Conservation (phyloP, 2,888 invertebrate genomes). For the Geotrupes spiniger region DNA sequence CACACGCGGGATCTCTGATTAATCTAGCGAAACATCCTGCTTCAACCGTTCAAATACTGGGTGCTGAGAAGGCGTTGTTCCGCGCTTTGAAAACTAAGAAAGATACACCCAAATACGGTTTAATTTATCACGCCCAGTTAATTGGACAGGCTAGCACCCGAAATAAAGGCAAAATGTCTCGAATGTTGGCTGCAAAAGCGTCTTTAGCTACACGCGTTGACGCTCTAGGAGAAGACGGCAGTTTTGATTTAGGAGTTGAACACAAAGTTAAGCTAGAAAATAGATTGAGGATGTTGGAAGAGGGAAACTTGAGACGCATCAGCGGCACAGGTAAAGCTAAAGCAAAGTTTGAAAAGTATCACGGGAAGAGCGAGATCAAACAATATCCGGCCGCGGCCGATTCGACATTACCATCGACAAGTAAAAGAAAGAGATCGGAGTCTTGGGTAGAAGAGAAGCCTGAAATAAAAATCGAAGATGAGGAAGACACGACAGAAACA, state of each 20-base stretch:
- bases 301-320: slow-evolving; percentile 76
- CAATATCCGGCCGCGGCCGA: slow-evolving; percentile 79
- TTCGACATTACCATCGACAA: slow-evolving; percentile 67
- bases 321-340: slow-evolving; percentile 88
- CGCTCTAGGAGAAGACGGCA: slow-evolving; percentile 89
- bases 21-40: slow-evolving; percentile 98
- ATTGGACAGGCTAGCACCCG: slow-evolving; percentile 87
- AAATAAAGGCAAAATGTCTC: slow-evolving; percentile 91
- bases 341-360: slow-evolving; percentile 91
- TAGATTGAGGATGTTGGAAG: slow-evolving; percentile 76
- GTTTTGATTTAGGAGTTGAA: slow-evolving; percentile 80
- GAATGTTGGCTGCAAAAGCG: slow-evolving; percentile 97
- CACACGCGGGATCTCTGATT: slow-evolving; percentile 95
- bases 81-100: slow-evolving; percentile 95
- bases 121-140: slow-evolving; percentile 94
- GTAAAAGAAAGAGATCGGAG: slow-evolving; percentile 61
- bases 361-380: slow-evolving; percentile 78
- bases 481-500: slow-evolving; percentile 30
- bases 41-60: slow-evolving; percentile 96
- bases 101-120: slow-evolving; percentile 98
- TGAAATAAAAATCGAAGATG: slow-evolving; percentile 36
- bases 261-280: slow-evolving; percentile 87
- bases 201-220: slow-evolving; percentile 91
- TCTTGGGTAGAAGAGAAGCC: slow-evolving; percentile 40
- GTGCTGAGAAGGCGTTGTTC: slow-evolving; percentile 97